phyloP scores from a whole-genome alignment of 2,888 invertebrate species.

The Cepaea hortensis region DNA sequence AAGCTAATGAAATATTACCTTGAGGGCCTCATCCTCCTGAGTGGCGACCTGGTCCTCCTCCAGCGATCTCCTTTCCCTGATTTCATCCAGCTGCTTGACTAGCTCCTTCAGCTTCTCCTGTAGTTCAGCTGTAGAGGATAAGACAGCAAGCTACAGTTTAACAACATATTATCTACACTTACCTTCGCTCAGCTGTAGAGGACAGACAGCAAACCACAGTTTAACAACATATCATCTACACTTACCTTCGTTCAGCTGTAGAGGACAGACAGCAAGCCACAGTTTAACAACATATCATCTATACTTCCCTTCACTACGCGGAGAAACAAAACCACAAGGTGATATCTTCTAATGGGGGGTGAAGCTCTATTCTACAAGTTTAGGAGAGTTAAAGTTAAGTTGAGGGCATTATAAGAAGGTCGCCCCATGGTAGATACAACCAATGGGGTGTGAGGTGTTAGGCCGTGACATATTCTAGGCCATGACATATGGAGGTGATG shows the following conservation, averaged over 20 bases:
- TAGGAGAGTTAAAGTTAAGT: too few species aligned
- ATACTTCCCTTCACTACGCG: too few species aligned
- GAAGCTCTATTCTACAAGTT: too few species aligned
- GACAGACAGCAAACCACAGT: slow-evolving; percentile 2
- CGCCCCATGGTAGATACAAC: too few species aligned
- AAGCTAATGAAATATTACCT: slow-evolving; percentile 23
- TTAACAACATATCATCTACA: neutral
- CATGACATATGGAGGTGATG: too few species aligned
- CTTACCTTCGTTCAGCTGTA: neutral
- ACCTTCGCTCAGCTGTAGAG: neutral
- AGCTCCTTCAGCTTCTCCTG: slow-evolving; percentile 83
- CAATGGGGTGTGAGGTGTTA: too few species aligned
- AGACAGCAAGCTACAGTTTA: neutral
- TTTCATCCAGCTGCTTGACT: slow-evolving; percentile 84
- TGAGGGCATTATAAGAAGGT: too few species aligned
- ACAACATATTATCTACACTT: neutral
- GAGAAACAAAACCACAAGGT: too few species aligned
- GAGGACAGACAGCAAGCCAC: too few species aligned
- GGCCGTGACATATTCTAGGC: too few species aligned
- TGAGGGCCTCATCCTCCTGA: slow-evolving; percentile 47
- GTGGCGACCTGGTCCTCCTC: slow-evolving; percentile 53
- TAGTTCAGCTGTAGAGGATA: slow-evolving; percentile 64
- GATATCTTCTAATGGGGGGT: too few species aligned
- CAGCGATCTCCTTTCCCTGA: slow-evolving; percentile 79
- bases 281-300: too few species aligned